Base-by-base conservation (phyloP, 2,888 invertebrate species). In the Eupithecia tripunctaria region DNA sequence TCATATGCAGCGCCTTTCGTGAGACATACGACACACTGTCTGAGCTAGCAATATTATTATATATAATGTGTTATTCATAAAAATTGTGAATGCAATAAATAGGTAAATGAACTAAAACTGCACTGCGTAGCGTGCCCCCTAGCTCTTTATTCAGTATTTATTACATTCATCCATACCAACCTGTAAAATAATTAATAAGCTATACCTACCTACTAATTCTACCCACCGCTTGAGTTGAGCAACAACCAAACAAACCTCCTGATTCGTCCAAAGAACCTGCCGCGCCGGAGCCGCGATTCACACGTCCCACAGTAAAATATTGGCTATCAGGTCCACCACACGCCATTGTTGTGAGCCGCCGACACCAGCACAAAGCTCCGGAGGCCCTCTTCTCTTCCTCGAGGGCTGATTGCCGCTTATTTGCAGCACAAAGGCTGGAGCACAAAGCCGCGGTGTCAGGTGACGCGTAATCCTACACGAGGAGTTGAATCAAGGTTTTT, bases 401-500 rank as follows among this genome's bases (percentile, higher is more conserved):
- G 68, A 72, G 68, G 32, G 60, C 74, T 78, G 76, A 77, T 78
- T 78, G 80, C 78, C 78, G 78, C 78, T 76, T 76, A 80, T 77
- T 78, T 78, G 74, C 60, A 56, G 76, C 56, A 76, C 74, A 78
- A 76, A 76, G 77, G 76, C 75, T 72, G 66, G 73, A 27, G 71
- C 74, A 80, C 81, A 82, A 81, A 76, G 67, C 36, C 18, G 59
- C 36, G 76, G 81, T 80, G 68, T 83, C 82, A 59, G 78, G 76
- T 80, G 77, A 74, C 80, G n/a, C 62, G 77, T 76, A 80, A 78
- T 73, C 63, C 63, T 62, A 77, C 68, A 70, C 74, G 70, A 66
- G 72, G 68, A 75, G 77, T 74, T 76, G 70, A 75, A 75, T 75
- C 73, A 64, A 4, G 43, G 70, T 79, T 78, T 77, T 78, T 80